Base-by-base conservation (phyloP, 1,140 invertebrate species). In the Tetraneura akinire region DNA sequence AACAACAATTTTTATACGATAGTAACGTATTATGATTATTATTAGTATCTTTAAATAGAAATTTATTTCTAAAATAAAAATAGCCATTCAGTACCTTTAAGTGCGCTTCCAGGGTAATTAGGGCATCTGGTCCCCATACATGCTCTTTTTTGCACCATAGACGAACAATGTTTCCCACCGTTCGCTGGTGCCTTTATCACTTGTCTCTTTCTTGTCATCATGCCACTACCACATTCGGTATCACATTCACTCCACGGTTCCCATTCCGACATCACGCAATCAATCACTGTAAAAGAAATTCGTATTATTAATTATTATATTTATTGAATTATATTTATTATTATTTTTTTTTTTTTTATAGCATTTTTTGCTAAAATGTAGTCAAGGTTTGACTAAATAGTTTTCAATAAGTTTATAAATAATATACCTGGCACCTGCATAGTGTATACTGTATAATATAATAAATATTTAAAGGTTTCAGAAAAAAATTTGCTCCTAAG, bases 251-350 rank as follows among this genome's bases (percentile, higher is more conserved):
- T 90, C 93, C 93, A 94, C 2, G 88, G 85, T 8, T 89, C 90
- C 92, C 93, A 94, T 18, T 89, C 88, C 37, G 91, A 91, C 49
- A 94, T 91, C 82, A 89, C 87, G 85, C 93, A 94, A 85, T 94
- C 93, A 70, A 91, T 86, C 74, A 94, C 93, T 94, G 84, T 9
- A 89, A 88, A 82, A 84, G 42, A 49, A 76, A 62, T 45, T 66
- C 1, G 10, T 14, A 13, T 47, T 13, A 10, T 47, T 47, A 37
- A 4, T 47, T 47, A 47, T 47, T 47, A n/a, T n/a, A n/a, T 47
- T 47, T 47, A 47, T 47, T 47, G 8, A 37, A 37, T 37, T 8
- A 8, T 37, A n/a, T n/a, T n/a, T n/a, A n/a, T n/a, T n/a, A n/a
- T n/a, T n/a, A n/a, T n/a, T n/a, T n/a, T n/a, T n/a, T n/a, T n/a